Evolutionary conservation across 2,797 vertebrate species (phyloP).

Genomic region (Iguana delicatissima): DNA sequence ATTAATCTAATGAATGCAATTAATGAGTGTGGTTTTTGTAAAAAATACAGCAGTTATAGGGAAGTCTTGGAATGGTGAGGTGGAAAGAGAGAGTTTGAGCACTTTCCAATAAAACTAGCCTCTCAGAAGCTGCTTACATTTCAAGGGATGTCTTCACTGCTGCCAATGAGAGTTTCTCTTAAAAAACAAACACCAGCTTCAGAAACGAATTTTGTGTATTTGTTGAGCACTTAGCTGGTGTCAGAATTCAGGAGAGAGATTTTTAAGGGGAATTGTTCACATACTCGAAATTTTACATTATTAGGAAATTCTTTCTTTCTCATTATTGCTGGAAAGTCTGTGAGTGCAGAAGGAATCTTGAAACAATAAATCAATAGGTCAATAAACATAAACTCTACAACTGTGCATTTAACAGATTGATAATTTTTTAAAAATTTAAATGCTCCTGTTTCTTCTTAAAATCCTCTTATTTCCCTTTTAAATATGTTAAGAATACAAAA

Average conservation of each 20-base stretch:
- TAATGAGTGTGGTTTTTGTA: not conserved
- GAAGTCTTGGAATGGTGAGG: not conserved
- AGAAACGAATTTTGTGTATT: not conserved
- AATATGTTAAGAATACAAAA: not conserved
- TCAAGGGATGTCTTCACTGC: no score
- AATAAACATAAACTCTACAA: not conserved
- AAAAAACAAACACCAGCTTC: not conserved
- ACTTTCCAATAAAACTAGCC: not conserved
- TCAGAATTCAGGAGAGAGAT: not conserved
- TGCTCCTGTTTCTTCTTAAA: not conserved
- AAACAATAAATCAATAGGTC: not conserved
- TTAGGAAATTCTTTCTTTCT: no score
- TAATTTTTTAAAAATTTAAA: not conserved
- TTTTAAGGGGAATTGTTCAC: not conserved
- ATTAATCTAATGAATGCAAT: not conserved
- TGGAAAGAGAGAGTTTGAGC: not conserved
- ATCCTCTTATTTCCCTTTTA: not conserved
- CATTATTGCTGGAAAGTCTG: no score
- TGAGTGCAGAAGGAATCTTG: not conserved
- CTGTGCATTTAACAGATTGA: no score
- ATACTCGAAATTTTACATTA: no score
- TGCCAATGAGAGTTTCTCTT: not conserved
- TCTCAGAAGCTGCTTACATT: not conserved
- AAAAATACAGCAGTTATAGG: not conserved
- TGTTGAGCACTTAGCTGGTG: not conserved